Evolutionary conservation across 2,888 invertebrate species (phyloP).

Genomic region (Rotaria socialis): DNA sequence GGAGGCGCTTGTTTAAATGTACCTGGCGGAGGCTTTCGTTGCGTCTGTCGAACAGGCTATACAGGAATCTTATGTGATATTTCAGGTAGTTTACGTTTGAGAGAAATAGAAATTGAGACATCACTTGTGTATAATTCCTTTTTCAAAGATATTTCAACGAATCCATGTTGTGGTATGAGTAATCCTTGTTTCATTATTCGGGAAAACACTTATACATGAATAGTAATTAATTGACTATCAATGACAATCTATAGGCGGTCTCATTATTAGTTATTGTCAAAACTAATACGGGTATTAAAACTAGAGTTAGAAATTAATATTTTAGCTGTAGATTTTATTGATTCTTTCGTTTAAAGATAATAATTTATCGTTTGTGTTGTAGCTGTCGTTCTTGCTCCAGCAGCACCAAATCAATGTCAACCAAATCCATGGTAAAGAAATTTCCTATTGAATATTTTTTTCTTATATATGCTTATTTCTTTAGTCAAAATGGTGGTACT

Average conservation of each 20-base stretch:
- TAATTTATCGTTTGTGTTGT: neutral
- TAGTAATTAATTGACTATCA: too few species aligned
- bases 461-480: too few species aligned
- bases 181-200: too few species aligned
- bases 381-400: neutral
- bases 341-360: neutral
- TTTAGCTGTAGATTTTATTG: neutral
- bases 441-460: too few species aligned
- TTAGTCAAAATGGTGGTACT: constrained; percentile 37
- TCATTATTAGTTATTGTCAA: neutral
- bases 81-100: neutral
- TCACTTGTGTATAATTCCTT: too few species aligned
- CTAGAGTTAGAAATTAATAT: neutral
- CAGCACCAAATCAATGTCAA: constrained; percentile 13
- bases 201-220: too few species aligned
- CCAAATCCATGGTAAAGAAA: constrained; percentile 26
- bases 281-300: neutral
- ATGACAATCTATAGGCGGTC: neutral
- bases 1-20: constrained; percentile 34
- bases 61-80: neutral
- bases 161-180: too few species aligned
- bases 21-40: neutral
- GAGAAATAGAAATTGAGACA: too few species aligned
- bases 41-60: neutral
- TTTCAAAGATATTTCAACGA: too few species aligned